Conservation (phyloP, 2,113 vertebrate species). For the Callionymus lyra region DNA sequence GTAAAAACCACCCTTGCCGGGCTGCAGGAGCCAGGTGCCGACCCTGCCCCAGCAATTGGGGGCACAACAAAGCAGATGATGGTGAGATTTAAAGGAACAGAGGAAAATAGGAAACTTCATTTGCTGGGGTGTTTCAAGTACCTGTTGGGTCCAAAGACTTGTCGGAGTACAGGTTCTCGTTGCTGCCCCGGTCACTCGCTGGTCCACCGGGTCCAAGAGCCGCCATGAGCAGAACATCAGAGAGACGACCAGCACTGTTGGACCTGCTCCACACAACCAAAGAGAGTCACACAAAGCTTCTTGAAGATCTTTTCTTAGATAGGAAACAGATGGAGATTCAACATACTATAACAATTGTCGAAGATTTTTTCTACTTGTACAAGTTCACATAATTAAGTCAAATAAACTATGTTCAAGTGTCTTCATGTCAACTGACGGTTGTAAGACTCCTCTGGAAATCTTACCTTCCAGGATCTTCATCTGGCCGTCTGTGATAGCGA, state of each 20-base stretch:
- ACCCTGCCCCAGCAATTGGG: slow-evolving; percentile 68
- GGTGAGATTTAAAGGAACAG: neutral
- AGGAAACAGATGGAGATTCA: too few species aligned
- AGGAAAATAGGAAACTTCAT: neutral
- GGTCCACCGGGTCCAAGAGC: slow-evolving; percentile 83
- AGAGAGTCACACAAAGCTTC: too few species aligned
- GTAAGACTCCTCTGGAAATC: neutral
- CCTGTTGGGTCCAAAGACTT: slow-evolving; percentile 84
- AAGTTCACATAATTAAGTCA: too few species aligned
- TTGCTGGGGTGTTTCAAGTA: slow-evolving; percentile 6
- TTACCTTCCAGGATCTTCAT: slow-evolving; percentile 79
- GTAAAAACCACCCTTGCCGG: slow-evolving; percentile 88
- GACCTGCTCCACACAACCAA: slow-evolving; percentile 63
- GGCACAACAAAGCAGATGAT: slow-evolving; percentile 58
- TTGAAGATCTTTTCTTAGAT: too few species aligned
- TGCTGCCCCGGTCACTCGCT: slow-evolving; percentile 73
- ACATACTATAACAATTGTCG: too few species aligned
- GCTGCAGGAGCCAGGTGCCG: slow-evolving; percentile 70
- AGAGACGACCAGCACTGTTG: slow-evolving; percentile 84
- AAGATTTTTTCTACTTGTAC: too few species aligned
- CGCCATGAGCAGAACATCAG: slow-evolving; percentile 89
- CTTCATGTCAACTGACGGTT: too few species aligned
- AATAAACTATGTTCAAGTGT: too few species aligned
- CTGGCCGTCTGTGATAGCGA: slow-evolving; percentile 51
- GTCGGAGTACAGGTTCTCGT: slow-evolving; percentile 80